phyloP scores from a whole-genome alignment of 2,113 vertebrate species.

The Terrapene triunguis region DNA sequence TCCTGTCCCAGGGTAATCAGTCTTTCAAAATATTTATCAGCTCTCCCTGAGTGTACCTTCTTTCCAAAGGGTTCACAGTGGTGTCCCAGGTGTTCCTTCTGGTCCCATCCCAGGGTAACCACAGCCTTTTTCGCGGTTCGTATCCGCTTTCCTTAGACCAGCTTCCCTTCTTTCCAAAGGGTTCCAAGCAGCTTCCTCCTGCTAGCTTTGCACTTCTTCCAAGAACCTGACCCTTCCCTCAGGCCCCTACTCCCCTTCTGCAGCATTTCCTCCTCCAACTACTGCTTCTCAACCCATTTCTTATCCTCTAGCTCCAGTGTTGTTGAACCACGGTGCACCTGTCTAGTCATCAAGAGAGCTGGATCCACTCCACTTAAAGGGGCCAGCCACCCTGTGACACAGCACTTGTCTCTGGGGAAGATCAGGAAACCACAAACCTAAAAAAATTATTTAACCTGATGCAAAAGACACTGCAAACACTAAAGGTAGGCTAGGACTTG shows the following conservation, averaged over 20 bases:
- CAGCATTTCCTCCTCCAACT: neutral
- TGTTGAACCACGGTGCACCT: neutral
- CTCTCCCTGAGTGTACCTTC: neutral
- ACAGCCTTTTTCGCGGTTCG: neutral
- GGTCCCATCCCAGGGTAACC: neutral
- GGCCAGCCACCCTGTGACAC: too few species aligned
- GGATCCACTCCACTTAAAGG: neutral
- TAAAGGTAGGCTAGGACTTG: neutral
- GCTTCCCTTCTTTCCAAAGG: neutral
- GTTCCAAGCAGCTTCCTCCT: neutral
- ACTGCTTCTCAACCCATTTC: neutral
- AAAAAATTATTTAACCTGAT: neutral
- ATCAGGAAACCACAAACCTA: neutral
- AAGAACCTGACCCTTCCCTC: neutral
- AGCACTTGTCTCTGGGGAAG: neutral
- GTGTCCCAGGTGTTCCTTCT: neutral
- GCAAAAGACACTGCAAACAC: neutral
- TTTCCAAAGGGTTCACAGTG: neutral
- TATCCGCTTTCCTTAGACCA: neutral
- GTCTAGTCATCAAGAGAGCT: neutral
- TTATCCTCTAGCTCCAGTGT: neutral
- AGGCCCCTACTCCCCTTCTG: neutral
- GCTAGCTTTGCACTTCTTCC: neutral
- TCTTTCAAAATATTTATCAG: neutral
- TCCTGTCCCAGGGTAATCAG: neutral